Percentiles rank a stretch among this genome's conserved stretches.
Evolutionary conservation across 2,797 vertebrate species (phyloP).

Genomic region (Danio kyathit): DNA sequence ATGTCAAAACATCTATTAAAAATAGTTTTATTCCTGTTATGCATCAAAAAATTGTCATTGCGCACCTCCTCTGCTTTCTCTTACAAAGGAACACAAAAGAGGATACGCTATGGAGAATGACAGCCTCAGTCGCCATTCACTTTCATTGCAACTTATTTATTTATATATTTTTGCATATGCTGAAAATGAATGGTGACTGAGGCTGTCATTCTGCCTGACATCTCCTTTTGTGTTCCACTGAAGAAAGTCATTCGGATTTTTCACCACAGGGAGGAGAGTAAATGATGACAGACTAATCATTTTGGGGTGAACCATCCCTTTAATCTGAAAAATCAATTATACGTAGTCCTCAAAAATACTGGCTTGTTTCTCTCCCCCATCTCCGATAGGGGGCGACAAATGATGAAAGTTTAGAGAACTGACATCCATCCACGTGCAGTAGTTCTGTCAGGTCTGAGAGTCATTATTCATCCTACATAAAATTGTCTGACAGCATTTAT

Average conservation of each 20-base stretch:
- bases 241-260: slow-evolving; percentile 22
- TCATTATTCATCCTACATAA: background rate
- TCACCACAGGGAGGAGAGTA: background rate
- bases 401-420: background rate
- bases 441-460: slow-evolving; percentile 1
- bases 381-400: slow-evolving; percentile 50
- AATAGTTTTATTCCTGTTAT: slow-evolving; percentile 14
- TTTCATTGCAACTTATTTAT: background rate
- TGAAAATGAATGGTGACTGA: slow-evolving; percentile 16
- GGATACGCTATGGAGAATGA: slow-evolving; percentile 38
- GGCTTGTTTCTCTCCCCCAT: background rate
- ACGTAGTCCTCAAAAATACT: background rate
- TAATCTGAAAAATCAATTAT: slow-evolving; percentile 33
- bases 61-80: slow-evolving; percentile 17
- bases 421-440: slow-evolving; percentile 9
- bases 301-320: slow-evolving; percentile 29
- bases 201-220: slow-evolving; percentile 32
- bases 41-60: slow-evolving; percentile 9
- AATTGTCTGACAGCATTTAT: background rate
- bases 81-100: slow-evolving; percentile 24
- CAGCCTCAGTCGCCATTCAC: slow-evolving; percentile 21
- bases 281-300: slow-evolving; percentile 25
- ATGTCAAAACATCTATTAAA: slow-evolving; percentile 24
- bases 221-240: slow-evolving; percentile 26
- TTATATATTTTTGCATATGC: background rate